Conservation (phyloP, 2,113 vertebrate genomes). For the Halcyon senegalensis region DNA sequence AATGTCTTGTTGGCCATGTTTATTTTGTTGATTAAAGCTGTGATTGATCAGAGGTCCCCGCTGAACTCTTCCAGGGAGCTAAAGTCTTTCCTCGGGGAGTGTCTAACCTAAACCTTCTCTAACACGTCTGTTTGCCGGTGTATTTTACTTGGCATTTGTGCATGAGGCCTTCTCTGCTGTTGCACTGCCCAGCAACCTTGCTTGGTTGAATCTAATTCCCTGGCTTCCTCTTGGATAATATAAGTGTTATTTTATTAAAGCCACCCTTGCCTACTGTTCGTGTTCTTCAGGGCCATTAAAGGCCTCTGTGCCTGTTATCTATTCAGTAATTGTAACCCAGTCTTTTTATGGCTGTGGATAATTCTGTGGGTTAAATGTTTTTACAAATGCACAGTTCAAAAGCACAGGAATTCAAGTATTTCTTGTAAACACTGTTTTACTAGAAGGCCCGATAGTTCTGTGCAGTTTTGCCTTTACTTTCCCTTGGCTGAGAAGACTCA, state of each 20-base stretch:
- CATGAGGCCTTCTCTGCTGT: not conserved
- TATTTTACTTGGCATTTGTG: not conserved
- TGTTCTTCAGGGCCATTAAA: not conserved
- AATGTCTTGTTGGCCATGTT: not conserved
- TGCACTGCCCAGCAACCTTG: not conserved
- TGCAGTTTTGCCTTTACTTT: not conserved
- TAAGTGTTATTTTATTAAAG: not conserved
- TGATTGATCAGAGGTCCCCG: not conserved
- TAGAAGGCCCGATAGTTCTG: not conserved
- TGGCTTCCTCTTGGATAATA: not conserved
- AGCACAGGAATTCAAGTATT: not conserved
- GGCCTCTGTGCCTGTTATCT: not conserved
- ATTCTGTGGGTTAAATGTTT: not conserved
- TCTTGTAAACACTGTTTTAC: not conserved
- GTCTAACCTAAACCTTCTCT: not conserved
- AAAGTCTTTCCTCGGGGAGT: conserved; percentile 12
- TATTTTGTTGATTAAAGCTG: conserved; percentile 30
- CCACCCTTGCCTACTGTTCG: not conserved
- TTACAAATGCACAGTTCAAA: not conserved
- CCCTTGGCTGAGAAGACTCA: not conserved
- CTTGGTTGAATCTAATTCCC: not conserved
- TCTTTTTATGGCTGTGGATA: not conserved
- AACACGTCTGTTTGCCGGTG: not conserved
- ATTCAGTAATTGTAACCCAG: not conserved
- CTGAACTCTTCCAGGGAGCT: not conserved